phyloP scores from a whole-genome alignment of 53 echinoderm and acorn worm species.

The Paracentrotus lividus region DNA sequence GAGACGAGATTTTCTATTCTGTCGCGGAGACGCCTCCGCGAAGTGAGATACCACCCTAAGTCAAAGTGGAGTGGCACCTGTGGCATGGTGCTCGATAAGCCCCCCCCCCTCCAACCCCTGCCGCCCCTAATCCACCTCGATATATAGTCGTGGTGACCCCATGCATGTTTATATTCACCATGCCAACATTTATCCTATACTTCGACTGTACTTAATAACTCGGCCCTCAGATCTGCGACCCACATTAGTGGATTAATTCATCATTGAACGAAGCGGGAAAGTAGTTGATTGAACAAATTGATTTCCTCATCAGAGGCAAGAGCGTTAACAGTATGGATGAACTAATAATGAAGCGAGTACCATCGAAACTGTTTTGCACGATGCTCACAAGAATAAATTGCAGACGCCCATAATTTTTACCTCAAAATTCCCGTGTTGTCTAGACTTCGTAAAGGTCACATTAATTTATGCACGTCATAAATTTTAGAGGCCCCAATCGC shows the following conservation, averaged over 20 bases:
- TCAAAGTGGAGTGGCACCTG: too few relatives aligned
- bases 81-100: too few relatives aligned
- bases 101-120: too few relatives aligned
- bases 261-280: not conserved
- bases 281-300: not conserved
- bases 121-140: not conserved
- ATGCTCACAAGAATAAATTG: not conserved
- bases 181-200: not conserved
- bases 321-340: not conserved
- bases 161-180: not conserved
- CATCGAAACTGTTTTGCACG: not conserved
- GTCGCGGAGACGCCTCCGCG: too few relatives aligned
- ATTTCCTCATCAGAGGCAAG: not conserved
- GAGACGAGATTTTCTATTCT: too few relatives aligned
- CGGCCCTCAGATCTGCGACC: not conserved
- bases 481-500: not conserved
- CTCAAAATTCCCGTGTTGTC: not conserved
- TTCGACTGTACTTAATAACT: not conserved
- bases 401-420: not conserved
- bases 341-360: not conserved
- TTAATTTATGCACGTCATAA: not conserved
- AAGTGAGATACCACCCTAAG: too few relatives aligned
- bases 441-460: not conserved
- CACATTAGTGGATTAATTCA: conserved; percentile 33
- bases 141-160: not conserved